phyloP scores from a whole-genome alignment of 1,140 invertebrate genomes.

The Cheumatopsyche charites region DNA sequence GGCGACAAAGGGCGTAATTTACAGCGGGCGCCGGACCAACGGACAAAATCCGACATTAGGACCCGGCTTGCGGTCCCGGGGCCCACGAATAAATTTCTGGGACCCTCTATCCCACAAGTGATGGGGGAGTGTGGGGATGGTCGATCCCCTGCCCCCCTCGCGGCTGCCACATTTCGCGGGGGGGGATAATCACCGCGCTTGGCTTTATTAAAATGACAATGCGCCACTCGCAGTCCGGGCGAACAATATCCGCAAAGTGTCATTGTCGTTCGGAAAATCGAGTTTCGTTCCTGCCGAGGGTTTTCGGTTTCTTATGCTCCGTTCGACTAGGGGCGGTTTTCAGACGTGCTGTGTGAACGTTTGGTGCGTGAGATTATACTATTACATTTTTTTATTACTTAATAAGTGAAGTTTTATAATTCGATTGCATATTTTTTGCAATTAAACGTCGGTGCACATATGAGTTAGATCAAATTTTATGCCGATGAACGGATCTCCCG shows the following conservation, averaged over 20 bases:
- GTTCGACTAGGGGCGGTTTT: too few species aligned
- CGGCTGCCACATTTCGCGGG: neutral
- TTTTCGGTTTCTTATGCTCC: too few species aligned
- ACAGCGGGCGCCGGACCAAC: conserved; percentile 11
- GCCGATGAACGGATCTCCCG: too few species aligned
- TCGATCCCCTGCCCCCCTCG: too few species aligned
- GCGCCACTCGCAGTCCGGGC: conserved; percentile 46
- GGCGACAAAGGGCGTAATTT: conserved; percentile 36
- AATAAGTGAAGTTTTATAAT: too few species aligned
- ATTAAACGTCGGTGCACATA: too few species aligned
- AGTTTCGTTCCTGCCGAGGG: conserved; percentile 5
- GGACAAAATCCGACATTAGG: conserved; percentile 38
- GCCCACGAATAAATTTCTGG: neutral
- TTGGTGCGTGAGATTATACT: too few species aligned
- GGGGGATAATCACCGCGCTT: conserved; percentile 30
- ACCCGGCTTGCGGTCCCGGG: conserved; percentile 26
- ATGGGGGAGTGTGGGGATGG: neutral
- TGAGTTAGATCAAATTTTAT: too few species aligned
- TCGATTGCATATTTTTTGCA: too few species aligned
- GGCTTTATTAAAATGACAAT: conserved; percentile 43
- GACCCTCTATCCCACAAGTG: neutral
- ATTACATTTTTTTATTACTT: too few species aligned
- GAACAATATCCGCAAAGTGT: conserved; percentile 49
- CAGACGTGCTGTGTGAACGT: too few species aligned
- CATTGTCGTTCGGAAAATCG: conserved; percentile 48